phyloP scores from a whole-genome alignment of 2,888 invertebrate genomes.

The Athrips mouffetella region DNA sequence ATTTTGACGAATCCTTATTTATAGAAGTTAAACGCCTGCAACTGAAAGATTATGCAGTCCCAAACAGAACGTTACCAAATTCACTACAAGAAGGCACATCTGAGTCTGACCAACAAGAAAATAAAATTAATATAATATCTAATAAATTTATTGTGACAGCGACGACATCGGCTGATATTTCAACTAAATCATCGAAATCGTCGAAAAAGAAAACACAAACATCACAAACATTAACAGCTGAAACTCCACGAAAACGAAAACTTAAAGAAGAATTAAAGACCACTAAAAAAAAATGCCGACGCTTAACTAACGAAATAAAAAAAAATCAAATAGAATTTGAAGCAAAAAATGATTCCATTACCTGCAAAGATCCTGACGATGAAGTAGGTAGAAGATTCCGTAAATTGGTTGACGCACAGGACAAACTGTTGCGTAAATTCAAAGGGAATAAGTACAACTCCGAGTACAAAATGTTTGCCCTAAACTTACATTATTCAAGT shows the following conservation, averaged over 20 bases:
- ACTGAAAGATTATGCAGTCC: slow-evolving; percentile 18
- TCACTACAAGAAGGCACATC: slow-evolving; percentile 6
- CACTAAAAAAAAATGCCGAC: slow-evolving; percentile 10
- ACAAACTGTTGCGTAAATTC: slow-evolving; percentile 26
- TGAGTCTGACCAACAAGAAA: background rate
- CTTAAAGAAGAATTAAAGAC: slow-evolving; percentile 12
- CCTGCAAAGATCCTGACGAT: slow-evolving; percentile 12
- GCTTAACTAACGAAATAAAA: slow-evolving; percentile 8
- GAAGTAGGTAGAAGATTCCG: slow-evolving; percentile 24
- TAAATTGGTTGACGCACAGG: slow-evolving; percentile 28
- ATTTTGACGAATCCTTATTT: slow-evolving; percentile 19
- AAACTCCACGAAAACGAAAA: slow-evolving; percentile 17
- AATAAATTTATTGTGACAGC: background rate
- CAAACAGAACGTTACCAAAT: slow-evolving; percentile 5
- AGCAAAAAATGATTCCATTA: slow-evolving; percentile 7
- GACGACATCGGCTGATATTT: slow-evolving; percentile 2
- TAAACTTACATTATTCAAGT: slow-evolving; percentile 28
- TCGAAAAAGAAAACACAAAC: slow-evolving; percentile 15
- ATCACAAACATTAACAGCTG: slow-evolving; percentile 1
- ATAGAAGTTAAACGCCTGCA: slow-evolving; percentile 17
- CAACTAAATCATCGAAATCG: slow-evolving; percentile 10
- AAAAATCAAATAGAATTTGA: slow-evolving; percentile 16
- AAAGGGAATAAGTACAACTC: slow-evolving; percentile 26
- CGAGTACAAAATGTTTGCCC: slow-evolving; percentile 18
- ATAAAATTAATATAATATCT: background rate